Evolutionary conservation across 2,888 invertebrate genomes (phyloP).

Genomic region (Actias luna): DNA sequence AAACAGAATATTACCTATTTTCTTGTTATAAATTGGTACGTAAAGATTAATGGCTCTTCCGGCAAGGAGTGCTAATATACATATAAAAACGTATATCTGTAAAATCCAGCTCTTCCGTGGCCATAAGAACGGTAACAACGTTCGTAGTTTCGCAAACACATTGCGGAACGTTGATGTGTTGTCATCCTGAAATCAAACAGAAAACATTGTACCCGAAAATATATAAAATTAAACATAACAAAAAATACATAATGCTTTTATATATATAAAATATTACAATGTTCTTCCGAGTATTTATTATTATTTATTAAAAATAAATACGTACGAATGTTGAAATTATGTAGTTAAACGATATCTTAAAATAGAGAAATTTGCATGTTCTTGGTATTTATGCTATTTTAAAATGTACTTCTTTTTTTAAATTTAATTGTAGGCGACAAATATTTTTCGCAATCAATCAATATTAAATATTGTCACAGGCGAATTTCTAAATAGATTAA

Average conservation of each 20-base stretch:
- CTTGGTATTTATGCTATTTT: too few relatives aligned
- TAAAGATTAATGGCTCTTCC: slow-evolving; percentile 95
- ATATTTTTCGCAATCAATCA: too few relatives aligned
- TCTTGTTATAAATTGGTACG: slow-evolving; percentile 96
- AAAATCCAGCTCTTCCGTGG: slow-evolving; percentile 89
- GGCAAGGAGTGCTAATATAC: slow-evolving; percentile 87
- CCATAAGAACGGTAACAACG: slow-evolving; percentile 96
- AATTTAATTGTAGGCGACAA: too few relatives aligned
- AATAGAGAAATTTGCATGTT: too few relatives aligned
- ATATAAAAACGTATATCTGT: slow-evolving; percentile 91
- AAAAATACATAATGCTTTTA: neutral
- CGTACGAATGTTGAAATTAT: too few relatives aligned
- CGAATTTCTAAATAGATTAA: too few relatives aligned
- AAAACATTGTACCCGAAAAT: slow-evolving; percentile 1
- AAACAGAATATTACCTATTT: slow-evolving; percentile 86
- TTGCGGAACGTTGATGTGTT: slow-evolving; percentile 90
- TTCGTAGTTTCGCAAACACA: slow-evolving; percentile 88
- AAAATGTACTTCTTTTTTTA: too few relatives aligned
- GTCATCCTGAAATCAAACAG: slow-evolving; percentile 61
- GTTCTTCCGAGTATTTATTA: too few relatives aligned
- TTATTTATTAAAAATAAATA: too few relatives aligned
- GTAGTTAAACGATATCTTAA: too few relatives aligned
- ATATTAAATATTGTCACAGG: too few relatives aligned
- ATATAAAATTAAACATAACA: neutral
- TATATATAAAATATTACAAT: too few relatives aligned